Conservation (phyloP, 2,888 invertebrate species). For the Pelosia muscerda region DNA sequence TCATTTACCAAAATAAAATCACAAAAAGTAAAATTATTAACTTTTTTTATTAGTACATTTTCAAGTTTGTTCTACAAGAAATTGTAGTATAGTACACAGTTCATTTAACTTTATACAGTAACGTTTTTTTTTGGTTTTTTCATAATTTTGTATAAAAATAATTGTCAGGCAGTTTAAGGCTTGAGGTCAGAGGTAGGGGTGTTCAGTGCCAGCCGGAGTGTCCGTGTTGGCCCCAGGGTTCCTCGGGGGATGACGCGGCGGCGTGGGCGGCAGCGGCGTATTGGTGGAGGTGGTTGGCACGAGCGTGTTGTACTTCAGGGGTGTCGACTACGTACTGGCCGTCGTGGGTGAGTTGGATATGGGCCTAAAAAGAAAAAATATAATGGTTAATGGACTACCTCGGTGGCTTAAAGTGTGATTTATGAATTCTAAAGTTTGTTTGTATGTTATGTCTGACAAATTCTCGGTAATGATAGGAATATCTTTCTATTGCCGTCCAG, state of each 20-base stretch:
- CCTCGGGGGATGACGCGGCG: conserved; percentile 80
- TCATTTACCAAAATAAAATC: conserved; percentile 2
- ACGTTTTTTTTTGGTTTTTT: conserved; percentile 74
- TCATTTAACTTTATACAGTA: conserved; percentile 81
- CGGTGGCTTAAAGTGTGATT: background rate
- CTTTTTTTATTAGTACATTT: conserved; percentile 80
- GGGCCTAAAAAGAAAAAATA: conserved; percentile 61
- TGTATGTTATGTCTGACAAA: too few species aligned
- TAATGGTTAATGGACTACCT: background rate
- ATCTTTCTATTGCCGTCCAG: too few species aligned
- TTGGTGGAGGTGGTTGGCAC: conserved; percentile 78
- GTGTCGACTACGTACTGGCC: conserved; percentile 84
- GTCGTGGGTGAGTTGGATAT: conserved; percentile 84
- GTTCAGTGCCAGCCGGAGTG: conserved; percentile 77
- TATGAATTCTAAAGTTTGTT: too few species aligned
- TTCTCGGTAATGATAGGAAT: too few species aligned
- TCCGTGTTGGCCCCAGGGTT: conserved; percentile 74
- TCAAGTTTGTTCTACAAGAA: conserved; percentile 81
- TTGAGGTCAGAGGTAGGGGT: conserved; percentile 69
- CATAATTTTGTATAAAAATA: conserved; percentile 80
- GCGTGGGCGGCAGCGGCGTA: conserved; percentile 81
- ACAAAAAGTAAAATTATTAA: conserved; percentile 64
- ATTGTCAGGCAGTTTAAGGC: conserved; percentile 68
- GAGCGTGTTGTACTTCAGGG: conserved; percentile 83
- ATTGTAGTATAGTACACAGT: conserved; percentile 78